Evolutionary conservation across 2,797 vertebrate genomes (phyloP).

Genomic region (Eremophila alpestris): DNA sequence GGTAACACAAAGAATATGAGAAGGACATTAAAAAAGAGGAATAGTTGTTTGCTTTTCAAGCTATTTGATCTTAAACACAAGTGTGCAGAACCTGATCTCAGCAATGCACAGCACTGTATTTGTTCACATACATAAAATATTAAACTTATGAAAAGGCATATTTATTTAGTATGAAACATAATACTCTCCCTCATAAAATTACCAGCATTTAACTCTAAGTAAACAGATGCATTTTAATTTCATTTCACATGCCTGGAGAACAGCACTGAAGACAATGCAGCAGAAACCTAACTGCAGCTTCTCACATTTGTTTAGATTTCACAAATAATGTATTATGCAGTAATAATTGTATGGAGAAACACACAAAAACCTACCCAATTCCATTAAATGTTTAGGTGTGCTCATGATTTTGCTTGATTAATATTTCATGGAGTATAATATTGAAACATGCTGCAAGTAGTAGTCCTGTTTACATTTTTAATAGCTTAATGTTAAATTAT

Average conservation of each 20-base stretch:
- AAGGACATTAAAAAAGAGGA: not conserved
- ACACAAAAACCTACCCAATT: not conserved
- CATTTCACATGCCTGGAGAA: not conserved
- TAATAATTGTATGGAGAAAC: not conserved
- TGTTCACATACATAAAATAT: conserved; percentile 12
- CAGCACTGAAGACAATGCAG: not conserved
- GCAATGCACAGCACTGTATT: not conserved
- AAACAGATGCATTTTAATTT: conserved; percentile 39
- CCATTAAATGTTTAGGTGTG: not conserved
- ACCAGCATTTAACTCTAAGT: conserved; percentile 2
- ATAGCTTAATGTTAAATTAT: not conserved
- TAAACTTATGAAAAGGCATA: conserved; percentile 26
- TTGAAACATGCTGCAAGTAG: not conserved
- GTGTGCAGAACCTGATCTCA: not conserved
- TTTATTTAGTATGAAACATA: conserved; percentile 27
- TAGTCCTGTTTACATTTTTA: not conserved
- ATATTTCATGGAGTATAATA: not conserved
- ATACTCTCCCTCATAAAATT: conserved; percentile 34
- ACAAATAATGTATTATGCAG: not conserved
- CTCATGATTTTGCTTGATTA: not conserved
- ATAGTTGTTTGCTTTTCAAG: not conserved
- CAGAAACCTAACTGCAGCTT: conserved; percentile 21
- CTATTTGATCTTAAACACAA: not conserved
- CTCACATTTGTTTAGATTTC: conserved; percentile 7
- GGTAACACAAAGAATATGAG: not conserved